Base-by-base conservation (phyloP, 30 jellyfish, hydroid and myxozoan species). In the Hydractinia echinata region DNA sequence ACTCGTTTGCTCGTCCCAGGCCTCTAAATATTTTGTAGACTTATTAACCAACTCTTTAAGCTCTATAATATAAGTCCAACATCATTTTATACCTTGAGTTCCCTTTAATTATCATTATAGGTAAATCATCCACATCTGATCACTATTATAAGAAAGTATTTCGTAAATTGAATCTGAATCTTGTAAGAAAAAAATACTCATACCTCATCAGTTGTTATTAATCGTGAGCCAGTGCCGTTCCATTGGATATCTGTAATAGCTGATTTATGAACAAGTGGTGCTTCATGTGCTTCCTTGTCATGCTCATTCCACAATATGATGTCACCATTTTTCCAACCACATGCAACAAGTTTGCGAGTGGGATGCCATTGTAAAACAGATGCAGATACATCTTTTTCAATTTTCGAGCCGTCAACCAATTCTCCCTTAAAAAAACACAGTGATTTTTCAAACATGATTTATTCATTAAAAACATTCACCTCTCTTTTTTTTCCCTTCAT, bases 161-260 rank as follows among this genome's bases (percentile, higher is more conserved):
- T n/a, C n/a, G n/a, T n/a, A n/a, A n/a, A n/a, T n/a, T n/a, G n/a
- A n/a, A n/a, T n/a, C n/a, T 56, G 68, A 56, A 56, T 56, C 15
- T 30, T 30, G 44, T 30, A 30, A 30, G 44, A 30, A 30, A 30
- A 1, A 64, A 64, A 39, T 7, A 62, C 53, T 5, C 84, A 56
- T 71, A 93, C 99, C 89, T 70, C 19, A 77, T 93, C 99, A 8
- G 95, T 87, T 18, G 95, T 76, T 5, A 89, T 89, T 30, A 93
- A 81, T 71, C 95, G 68, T 55, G 99, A 83, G 11, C 99, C 99
- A 39, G 99, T 77, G 10, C 95, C 87, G 79, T 93, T 93, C 99
- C 99, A 93, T 15, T 77, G 82, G 20, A 93, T 72, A 58, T 82
- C 66, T 11, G 92, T 85, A 49, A 93, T 82, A 8, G 85, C 87